phyloP scores from a whole-genome alignment of 2,888 invertebrate species.

The Cancer borealis region DNA sequence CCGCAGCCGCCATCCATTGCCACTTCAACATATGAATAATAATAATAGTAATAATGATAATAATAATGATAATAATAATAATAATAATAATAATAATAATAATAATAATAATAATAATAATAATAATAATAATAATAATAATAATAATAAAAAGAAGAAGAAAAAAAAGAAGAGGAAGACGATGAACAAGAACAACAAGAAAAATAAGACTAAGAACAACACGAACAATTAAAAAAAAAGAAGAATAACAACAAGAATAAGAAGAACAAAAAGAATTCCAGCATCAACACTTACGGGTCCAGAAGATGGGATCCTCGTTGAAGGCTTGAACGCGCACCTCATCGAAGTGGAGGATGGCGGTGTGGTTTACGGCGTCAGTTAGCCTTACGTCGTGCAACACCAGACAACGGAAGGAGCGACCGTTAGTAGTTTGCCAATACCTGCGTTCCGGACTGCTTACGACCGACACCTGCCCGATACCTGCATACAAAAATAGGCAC shows the following conservation, averaged over 20 bases:
- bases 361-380: constrained; percentile 61
- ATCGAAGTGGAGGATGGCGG: constrained; percentile 75
- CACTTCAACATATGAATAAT: no score
- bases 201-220: no score
- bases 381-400: constrained; percentile 76
- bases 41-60: constrained; percentile 51
- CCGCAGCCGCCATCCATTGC: background rate
- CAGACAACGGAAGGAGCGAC: constrained; percentile 73
- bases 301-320: constrained; percentile 63
- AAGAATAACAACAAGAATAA: background rate
- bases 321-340: constrained; percentile 77
- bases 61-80: constrained; percentile 33
- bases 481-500: background rate
- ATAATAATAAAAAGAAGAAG: no score
- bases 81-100: constrained; percentile 12
- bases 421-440: constrained; percentile 75
- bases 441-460: constrained; percentile 61
- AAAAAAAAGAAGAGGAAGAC: no score
- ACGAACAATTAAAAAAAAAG: no score
- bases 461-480: constrained; percentile 66
- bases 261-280: background rate
- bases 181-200: no score
- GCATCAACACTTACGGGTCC: constrained; percentile 68
- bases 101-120: no score
- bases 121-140: no score